phyloP scores from a whole-genome alignment of 2,888 invertebrate species.

The Leptopilina syphax region DNA sequence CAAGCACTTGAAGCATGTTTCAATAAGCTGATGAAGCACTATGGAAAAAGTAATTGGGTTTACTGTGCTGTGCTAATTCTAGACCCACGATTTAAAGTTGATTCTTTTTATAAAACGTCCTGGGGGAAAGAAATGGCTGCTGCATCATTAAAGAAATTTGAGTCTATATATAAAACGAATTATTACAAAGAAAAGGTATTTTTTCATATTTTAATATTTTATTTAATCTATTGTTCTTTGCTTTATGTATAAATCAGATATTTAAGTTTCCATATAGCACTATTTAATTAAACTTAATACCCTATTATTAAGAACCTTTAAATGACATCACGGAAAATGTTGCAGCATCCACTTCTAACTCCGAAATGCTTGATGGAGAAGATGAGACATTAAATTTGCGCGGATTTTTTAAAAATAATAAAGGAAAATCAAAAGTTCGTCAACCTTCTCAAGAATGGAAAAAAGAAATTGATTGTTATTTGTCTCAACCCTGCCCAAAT shows the following conservation, averaged over 20 bases:
- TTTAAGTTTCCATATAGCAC: too few species aligned
- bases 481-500: too few species aligned
- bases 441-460: too few species aligned
- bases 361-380: neutral
- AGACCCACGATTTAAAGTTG: neutral
- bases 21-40: conserved; percentile 20
- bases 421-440: too few species aligned
- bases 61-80: conserved; percentile 14
- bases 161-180: neutral
- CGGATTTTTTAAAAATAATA: too few species aligned
- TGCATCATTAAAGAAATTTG: neutral
- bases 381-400: neutral
- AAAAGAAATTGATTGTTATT: too few species aligned
- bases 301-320: too few species aligned
- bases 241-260: too few species aligned
- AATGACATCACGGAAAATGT: too few species aligned
- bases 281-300: too few species aligned
- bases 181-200: neutral
- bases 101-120: neutral
- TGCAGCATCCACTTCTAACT: too few species aligned
- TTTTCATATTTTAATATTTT: neutral
- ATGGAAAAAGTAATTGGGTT: conserved; percentile 29
- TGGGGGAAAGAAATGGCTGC: neutral
- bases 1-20: neutral
- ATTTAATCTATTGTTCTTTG: neutral